Conservation (phyloP, 2,797 vertebrate genomes). For the Luscinia luscinia region DNA sequence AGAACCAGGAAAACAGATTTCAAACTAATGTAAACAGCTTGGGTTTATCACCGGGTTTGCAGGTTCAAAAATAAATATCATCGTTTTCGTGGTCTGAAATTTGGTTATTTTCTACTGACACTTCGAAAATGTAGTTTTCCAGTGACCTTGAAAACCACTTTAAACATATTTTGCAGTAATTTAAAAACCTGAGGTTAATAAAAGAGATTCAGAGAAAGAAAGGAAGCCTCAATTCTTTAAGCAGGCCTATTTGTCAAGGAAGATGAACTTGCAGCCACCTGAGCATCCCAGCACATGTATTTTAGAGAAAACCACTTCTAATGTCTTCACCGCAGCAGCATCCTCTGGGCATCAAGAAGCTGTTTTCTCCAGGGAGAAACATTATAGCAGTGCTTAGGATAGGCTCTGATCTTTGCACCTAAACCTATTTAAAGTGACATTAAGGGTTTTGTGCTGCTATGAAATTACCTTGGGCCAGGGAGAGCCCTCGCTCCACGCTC, state of each 20-base stretch:
- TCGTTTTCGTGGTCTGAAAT: not conserved
- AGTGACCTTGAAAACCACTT: conserved; percentile 62
- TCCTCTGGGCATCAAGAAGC: conserved; percentile 31
- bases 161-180: conserved; percentile 47
- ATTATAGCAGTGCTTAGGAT: conserved; percentile 43
- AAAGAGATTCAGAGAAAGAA: conserved; percentile 44
- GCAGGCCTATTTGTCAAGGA: conserved; percentile 32
- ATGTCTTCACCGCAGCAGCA: not conserved
- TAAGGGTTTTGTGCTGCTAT: conserved; percentile 22
- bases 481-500: not conserved
- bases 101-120: conserved; percentile 58
- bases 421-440: conserved; percentile 55
- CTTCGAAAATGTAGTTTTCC: conserved; percentile 52
- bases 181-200: conserved; percentile 60
- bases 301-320: conserved; percentile 46
- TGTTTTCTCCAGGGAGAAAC: conserved; percentile 19
- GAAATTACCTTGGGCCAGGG: conserved; percentile 54
- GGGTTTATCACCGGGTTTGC: conserved; percentile 63
- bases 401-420: conserved; percentile 58
- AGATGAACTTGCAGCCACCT: conserved; percentile 57
- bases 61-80: conserved; percentile 71
- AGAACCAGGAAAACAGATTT: conserved; percentile 70
- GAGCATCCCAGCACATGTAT: conserved; percentile 13
- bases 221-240: conserved; percentile 44
- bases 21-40: conserved; percentile 71